Evolutionary conservation across 2,113 vertebrate genomes (phyloP), one percentile per base, ranked within the genome.

Genomic region (Lycocorax pyrrhopterus): DNA sequence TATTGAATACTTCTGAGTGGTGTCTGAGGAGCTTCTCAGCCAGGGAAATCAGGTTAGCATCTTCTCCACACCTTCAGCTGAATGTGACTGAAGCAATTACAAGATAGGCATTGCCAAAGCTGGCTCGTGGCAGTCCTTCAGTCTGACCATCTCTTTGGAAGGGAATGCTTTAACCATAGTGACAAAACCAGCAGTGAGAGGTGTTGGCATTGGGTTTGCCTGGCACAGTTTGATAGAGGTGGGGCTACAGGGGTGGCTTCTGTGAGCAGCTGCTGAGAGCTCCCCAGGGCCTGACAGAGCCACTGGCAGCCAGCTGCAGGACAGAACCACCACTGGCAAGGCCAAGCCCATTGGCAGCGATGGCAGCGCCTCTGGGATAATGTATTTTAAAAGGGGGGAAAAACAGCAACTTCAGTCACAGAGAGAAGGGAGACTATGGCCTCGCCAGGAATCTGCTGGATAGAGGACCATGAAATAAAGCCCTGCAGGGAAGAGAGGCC

Each of bases 1-100:
- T 64, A 59, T 3, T 93, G 51, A 83, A 84, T 80, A 30, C 25
- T 80, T 93, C 41, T 82, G 23, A 66, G 22, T 39, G 32, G 11
- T 94, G 17, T 73, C 82, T 74, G 68, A 85, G 64, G 63, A 92
- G 59, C 16, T 86, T 53, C 67, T 91, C 35, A 75, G 79, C 14
- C 35, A 71, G 72, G 69, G 37, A 69, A 96, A 32, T 69, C 21
- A 75, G 43, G 51, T 66, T 77, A n/a, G 33, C 6, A 3, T 47
- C 46, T 73, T 80, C 59, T 60, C 85, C 52, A 52, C 16, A 69
- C 19, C 19, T 80, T 62, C 6, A 7, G 55, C 49, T 76, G 51
- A 74, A 55, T 1, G 2, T 41, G 39, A 33, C 27, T 56, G 53
- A 43, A 63, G 53, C 62, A 60, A 39, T 76, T 41, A 39, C 32